Percentiles rank a stretch among this genome's conserved stretches.
These are phyloP conservation scores for Babylonia areolata DNA, from an alignment of 1,140 invertebrate genomes.

Conservation along the genomic window DNA sequence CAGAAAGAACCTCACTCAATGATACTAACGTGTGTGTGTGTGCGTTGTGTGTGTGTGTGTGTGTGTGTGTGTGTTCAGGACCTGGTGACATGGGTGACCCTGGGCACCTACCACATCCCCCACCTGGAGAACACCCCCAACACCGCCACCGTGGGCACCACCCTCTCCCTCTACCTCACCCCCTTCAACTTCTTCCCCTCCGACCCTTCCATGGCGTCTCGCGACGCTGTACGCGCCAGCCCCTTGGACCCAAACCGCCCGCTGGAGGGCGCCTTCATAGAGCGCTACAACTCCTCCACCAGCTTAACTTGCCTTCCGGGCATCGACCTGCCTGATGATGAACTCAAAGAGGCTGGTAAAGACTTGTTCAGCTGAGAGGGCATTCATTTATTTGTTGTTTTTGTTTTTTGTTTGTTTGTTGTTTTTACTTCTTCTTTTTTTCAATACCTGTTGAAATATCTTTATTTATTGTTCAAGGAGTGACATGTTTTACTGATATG, in stretches of 20 bases:
- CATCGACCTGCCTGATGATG: slow-evolving; percentile 35
- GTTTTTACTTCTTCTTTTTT: neutral
- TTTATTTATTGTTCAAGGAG: neutral
- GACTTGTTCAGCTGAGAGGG: slow-evolving; percentile 46
- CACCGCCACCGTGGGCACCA: slow-evolving; percentile 55
- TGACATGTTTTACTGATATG: neutral
- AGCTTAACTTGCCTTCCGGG: slow-evolving; percentile 33
- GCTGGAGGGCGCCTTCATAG: slow-evolving; percentile 47
- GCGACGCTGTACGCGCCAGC: slow-evolving; percentile 76
- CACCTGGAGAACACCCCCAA: slow-evolving; percentile 68
- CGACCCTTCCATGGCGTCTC: slow-evolving; percentile 62
- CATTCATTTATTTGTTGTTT: neutral
- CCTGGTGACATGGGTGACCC: slow-evolving; percentile 69
- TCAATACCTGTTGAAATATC: neutral
- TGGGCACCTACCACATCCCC: slow-evolving; percentile 67
- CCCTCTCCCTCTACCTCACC: slow-evolving; percentile 58
- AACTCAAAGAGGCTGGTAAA: slow-evolving; percentile 42
- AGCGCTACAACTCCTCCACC: slow-evolving; percentile 44
- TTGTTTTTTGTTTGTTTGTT: neutral
- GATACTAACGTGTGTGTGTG: too few relatives aligned
- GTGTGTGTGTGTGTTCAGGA: too few relatives aligned
- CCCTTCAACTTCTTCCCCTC: slow-evolving; percentile 71
- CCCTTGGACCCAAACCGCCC: slow-evolving; percentile 68
- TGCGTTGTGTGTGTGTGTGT: too few relatives aligned
- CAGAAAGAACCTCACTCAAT: too few relatives aligned